Conservation (phyloP, 2,797 vertebrate genomes). For the Anas georgica region DNA sequence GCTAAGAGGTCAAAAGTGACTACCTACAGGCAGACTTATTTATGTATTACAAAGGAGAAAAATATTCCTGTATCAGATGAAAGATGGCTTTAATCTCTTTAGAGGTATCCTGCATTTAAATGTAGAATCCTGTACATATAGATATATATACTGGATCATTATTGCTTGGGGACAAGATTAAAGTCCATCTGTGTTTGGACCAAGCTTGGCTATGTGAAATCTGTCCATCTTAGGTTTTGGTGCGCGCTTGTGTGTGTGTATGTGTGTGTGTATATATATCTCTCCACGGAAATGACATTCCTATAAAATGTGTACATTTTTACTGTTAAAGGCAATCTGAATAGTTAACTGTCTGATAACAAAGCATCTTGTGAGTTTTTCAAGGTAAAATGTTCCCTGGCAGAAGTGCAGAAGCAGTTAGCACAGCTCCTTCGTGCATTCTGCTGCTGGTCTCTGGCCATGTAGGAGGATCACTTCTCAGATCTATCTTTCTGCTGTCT, state of each 20-base stretch:
- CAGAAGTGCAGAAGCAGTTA: not conserved
- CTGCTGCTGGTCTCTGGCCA: not conserved
- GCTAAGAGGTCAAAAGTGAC: not conserved
- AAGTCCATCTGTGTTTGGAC: not conserved
- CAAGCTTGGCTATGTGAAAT: not conserved
- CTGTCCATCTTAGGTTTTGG: not conserved
- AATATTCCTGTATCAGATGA: not conserved
- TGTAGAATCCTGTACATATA: not conserved
- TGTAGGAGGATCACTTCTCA: slow-evolving; percentile 12
- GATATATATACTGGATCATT: not conserved
- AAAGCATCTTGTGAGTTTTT: not conserved
- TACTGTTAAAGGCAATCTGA: not conserved
- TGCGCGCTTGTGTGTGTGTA: not conserved
- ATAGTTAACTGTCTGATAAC: not conserved
- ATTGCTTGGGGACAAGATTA: not conserved
- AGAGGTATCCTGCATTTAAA: not conserved
- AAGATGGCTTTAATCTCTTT: not conserved
- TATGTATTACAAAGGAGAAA: not conserved
- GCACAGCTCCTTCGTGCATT: not conserved
- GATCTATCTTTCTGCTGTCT: slow-evolving; percentile 17
- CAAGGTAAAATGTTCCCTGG: not conserved
- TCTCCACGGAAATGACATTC: not conserved
- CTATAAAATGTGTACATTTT: not conserved
- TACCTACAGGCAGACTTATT: not conserved
- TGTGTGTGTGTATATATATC: not conserved